Evolutionary conservation across 2,797 vertebrate genomes (phyloP), one percentile per base, ranked within the genome.

Genomic region (Ptychobarbus kaznakovi): DNA sequence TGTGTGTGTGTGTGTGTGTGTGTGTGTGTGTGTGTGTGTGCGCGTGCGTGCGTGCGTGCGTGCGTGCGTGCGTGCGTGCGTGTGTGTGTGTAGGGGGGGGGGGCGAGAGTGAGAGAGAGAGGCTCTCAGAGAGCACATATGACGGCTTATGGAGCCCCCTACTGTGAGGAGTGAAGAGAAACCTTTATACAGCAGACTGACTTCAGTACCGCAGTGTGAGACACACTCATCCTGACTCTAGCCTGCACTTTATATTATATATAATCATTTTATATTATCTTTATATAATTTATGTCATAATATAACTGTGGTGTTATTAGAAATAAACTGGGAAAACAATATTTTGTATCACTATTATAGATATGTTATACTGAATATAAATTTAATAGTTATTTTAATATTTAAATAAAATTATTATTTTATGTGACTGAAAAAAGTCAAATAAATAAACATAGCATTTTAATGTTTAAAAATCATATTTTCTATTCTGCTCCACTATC

Each of bases 131-230:
- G 58, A 87, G 86, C n/a, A 22, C 87, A 93, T 92, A 92, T 44
- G 89, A 90, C 92, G 95, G 95, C 90, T 93, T 94, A 92, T 95
- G 92, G 94, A 96, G 93, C 97, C 97, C 95, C 96, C 97, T 98
- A 94, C 95, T 95, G 98, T 94, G 70, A 77, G 72, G 88, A 93
- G 56, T 70, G 44, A 85, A 89, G 86, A 91, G 91, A 65, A n/a
- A 32, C 68, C 49, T 58, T 80, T 56, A 16, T 18, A 56, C 25
- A 16, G 8, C 46, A n/a, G 44, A 3, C 40, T 74, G 69, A 28
- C 63, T 40, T 83, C 75, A 91, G 82, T 75, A 16, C 81, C 63
- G 72, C 28, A 70, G 77, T 51, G 2, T 35, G 63, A 68, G 32
- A 69, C 66, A 68, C 16, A 22, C 35, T 69, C 35, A 40, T 22